These are phyloP conservation scores for Scartelaos histophorus DNA, from an alignment of 2,113 vertebrate genomes.

Conservation along the genomic window DNA sequence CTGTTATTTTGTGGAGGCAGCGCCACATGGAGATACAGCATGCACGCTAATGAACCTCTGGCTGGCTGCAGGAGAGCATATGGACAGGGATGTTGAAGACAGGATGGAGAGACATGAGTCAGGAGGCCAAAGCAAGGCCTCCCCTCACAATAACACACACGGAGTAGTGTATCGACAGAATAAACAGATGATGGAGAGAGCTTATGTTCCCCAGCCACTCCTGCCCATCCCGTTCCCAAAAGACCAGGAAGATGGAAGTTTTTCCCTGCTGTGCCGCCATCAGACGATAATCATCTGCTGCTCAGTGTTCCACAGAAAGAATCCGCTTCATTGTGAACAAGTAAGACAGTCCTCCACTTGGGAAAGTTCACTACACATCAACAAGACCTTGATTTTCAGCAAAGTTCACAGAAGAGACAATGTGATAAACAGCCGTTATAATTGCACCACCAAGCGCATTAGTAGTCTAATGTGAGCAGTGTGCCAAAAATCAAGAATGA, in stretches of 20 bases:
- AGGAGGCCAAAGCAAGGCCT: constrained; percentile 61
- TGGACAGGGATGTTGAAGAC: constrained; percentile 61
- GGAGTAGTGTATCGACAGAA: constrained; percentile 10
- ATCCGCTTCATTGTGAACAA: constrained; percentile 44
- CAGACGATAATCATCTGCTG: constrained; percentile 73
- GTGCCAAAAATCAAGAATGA: constrained; percentile 42
- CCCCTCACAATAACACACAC: constrained; percentile 56
- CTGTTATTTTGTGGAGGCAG: constrained; percentile 76
- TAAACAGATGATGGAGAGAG: constrained; percentile 39
- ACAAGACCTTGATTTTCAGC: constrained; percentile 35
- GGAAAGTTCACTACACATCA: constrained; percentile 28
- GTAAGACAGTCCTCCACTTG: constrained; percentile 55
- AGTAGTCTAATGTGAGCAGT: constrained; percentile 30
- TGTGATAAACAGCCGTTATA: constrained; percentile 17
- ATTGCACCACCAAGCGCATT: constrained; percentile 42
- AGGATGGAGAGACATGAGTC: constrained; percentile 61
- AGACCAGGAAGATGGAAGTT: constrained; percentile 56
- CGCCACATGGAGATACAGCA: constrained; percentile 74
- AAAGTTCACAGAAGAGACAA: constrained; percentile 17
- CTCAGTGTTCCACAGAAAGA: constrained; percentile 63
- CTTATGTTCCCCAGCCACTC: constrained; percentile 50
- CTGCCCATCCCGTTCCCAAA: constrained; percentile 53
- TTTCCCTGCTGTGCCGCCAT: constrained; percentile 65
- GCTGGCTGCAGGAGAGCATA: constrained; percentile 72
- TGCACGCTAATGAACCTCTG: constrained; percentile 75